Conservation (phyloP, 92 coral and sea anemone species). For the Montipora capitata region DNA sequence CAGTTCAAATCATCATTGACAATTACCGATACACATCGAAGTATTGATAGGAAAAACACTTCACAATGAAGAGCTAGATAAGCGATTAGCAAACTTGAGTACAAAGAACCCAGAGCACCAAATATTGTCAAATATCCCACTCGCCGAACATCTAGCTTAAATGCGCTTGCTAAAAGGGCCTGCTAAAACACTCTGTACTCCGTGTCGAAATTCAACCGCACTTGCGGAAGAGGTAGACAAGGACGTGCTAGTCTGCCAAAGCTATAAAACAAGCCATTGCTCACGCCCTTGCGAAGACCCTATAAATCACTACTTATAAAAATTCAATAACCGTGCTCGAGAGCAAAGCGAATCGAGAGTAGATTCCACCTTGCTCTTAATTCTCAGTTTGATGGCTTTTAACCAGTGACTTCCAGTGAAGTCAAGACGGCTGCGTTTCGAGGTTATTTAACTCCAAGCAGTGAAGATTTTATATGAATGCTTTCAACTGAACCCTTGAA, state of each 20-base stretch:
- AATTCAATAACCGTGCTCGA: slow-evolving; percentile 27
- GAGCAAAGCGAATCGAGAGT: background rate
- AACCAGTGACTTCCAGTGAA: too few species aligned
- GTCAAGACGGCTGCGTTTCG: too few species aligned
- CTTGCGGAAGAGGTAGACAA: slow-evolving; percentile 1
- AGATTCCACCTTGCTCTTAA: background rate
- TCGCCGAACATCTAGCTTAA: background rate
- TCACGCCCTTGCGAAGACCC: slow-evolving; percentile 60
- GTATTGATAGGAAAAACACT: slow-evolving; percentile 60
- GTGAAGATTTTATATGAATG: too few species aligned
- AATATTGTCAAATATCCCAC: background rate
- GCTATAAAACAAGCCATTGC: slow-evolving; percentile 30
- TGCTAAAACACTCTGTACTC: background rate
- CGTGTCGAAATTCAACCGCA: background rate
- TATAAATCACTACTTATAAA: slow-evolving; percentile 43
- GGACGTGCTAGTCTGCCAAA: slow-evolving; percentile 9
- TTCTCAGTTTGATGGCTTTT: background rate
- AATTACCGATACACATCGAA: slow-evolving; percentile 56
- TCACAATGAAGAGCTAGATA: slow-evolving; percentile 58
- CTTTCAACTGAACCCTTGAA: too few species aligned
- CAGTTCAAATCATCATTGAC: slow-evolving; percentile 57
- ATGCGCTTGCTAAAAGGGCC: background rate
- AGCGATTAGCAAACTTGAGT: slow-evolving; percentile 27
- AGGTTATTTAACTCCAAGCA: too few species aligned
- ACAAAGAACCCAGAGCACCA: slow-evolving; percentile 23